A percentile compares a stretch with the other conserved stretches of the same genome.
Conservation (phyloP, 2,113 vertebrate species). For the Oreamnos americanus region DNA sequence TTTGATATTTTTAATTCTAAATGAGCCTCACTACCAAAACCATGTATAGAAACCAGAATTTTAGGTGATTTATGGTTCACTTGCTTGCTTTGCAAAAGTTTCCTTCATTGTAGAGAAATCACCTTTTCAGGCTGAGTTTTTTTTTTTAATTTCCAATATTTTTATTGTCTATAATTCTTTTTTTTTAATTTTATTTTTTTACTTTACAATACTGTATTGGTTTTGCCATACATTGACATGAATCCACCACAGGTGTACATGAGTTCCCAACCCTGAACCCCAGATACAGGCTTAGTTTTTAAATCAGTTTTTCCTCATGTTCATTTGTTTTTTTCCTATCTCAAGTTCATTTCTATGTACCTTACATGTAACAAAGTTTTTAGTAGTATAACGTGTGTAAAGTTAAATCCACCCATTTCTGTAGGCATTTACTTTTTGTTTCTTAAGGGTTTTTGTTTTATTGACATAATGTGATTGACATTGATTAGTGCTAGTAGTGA, state of each 20-base stretch:
- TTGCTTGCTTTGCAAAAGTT: not conserved
- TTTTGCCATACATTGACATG: too few species aligned
- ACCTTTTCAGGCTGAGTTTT: not conserved
- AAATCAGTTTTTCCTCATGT: not conserved
- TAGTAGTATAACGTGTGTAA: not conserved
- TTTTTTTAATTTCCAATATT: too few species aligned
- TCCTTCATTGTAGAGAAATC: slow-evolving; percentile 10
- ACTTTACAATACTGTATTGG: too few species aligned
- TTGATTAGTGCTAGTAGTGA: not conserved
- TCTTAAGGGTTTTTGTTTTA: not conserved
- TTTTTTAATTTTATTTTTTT: too few species aligned
- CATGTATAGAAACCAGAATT: not conserved
- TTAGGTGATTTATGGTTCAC: not conserved
- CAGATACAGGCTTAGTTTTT: not conserved
- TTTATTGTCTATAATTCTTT: too few species aligned
- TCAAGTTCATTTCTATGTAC: slow-evolving; percentile 14
- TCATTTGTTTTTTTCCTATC: not conserved
- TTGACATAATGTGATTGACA: not conserved
- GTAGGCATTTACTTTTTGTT: not conserved
- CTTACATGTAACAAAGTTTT: not conserved
- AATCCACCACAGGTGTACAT: too few species aligned
- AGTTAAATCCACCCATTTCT: not conserved
- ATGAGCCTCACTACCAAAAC: not conserved
- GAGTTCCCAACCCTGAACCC: too few species aligned
- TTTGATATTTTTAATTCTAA: slow-evolving; percentile 5